Conservation (phyloP, 2,797 vertebrate genomes). For the Acrossocheilus fasciatus region DNA sequence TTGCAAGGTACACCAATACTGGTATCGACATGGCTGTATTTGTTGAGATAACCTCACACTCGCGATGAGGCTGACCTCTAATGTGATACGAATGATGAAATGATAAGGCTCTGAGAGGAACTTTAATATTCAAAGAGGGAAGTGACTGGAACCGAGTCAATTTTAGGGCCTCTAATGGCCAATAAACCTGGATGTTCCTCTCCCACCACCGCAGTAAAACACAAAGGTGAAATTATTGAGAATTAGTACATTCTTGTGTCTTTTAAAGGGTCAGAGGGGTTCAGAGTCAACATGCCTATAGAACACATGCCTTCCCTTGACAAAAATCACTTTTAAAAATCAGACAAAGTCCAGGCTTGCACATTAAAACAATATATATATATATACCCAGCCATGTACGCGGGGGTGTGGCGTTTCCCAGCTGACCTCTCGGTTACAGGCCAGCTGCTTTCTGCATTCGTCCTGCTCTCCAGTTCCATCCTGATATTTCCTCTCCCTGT, state of each 20-base stretch:
- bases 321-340: slow-evolving; percentile 68
- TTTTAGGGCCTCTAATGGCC: slow-evolving; percentile 75
- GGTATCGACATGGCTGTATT: slow-evolving; percentile 9
- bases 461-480: slow-evolving; percentile 60
- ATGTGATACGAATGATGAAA: slow-evolving; percentile 1
- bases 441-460: slow-evolving; percentile 55
- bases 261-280: slow-evolving; percentile 68
- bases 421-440: slow-evolving; percentile 63
- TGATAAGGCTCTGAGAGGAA: slow-evolving; percentile 70
- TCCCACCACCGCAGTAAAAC: slow-evolving; percentile 75
- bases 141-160: slow-evolving; percentile 78
- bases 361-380: slow-evolving; percentile 71
- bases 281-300: slow-evolving; percentile 71
- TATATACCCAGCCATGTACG: slow-evolving; percentile 64
- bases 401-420: slow-evolving; percentile 73
- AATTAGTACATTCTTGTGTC: slow-evolving; percentile 73
- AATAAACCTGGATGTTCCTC: slow-evolving; percentile 80
- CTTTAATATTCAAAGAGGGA: slow-evolving; percentile 78
- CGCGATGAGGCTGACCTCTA: neutral
- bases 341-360: slow-evolving; percentile 70
- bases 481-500: slow-evolving; percentile 58
- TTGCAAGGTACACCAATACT: slow-evolving; percentile 18
- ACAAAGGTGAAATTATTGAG: slow-evolving; percentile 74
- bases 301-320: slow-evolving; percentile 75
- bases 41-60: slow-evolving; percentile 23